phyloP scores from a whole-genome alignment of 2,113 vertebrate species.

The Myrmophylax atrothorax region DNA sequence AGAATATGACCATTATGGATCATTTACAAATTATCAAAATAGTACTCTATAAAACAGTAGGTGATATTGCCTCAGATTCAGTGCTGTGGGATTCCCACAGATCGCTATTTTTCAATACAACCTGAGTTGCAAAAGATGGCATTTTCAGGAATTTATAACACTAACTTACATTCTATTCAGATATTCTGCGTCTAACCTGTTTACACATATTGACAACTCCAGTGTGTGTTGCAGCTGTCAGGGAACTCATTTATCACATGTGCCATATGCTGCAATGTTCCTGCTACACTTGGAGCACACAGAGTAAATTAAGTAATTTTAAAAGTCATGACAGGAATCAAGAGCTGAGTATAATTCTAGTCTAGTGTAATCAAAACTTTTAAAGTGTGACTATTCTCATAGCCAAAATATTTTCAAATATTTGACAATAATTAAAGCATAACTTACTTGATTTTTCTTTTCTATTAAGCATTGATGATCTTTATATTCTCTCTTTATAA shows the following conservation, averaged over 20 bases:
- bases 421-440: neutral
- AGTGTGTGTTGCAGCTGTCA: neutral
- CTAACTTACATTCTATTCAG: neutral
- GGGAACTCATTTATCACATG: neutral
- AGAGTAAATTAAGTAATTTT: neutral
- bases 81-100: neutral
- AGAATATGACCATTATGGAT: neutral
- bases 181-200: neutral
- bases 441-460: neutral
- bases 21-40: neutral
- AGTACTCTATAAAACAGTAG: neutral
- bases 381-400: neutral
- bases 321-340: neutral
- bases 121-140: neutral
- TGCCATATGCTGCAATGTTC: neutral
- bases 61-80: neutral
- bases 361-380: neutral
- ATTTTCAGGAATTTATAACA: neutral
- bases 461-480: neutral
- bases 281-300: neutral
- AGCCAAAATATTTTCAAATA: neutral
- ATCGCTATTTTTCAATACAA: neutral
- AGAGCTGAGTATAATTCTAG: neutral
- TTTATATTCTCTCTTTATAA: neutral
- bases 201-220: neutral